These are phyloP conservation scores for Urocolius indicus DNA, from an alignment of 2,113 vertebrate species.

Conservation along the genomic window DNA sequence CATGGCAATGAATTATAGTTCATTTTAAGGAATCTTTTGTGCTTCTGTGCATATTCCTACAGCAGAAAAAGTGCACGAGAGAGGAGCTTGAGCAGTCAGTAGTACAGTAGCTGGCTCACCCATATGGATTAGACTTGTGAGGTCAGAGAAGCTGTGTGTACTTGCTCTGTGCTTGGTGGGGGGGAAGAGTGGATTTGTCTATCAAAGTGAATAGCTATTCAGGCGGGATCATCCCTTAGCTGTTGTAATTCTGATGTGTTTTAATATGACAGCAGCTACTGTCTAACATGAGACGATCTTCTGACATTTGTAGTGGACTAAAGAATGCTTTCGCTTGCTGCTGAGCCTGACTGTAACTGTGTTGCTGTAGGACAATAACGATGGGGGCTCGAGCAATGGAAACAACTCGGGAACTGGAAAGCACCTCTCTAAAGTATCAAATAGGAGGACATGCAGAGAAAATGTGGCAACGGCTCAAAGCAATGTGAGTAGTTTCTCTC, in stretches of 20 bases:
- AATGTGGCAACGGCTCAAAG: slow-evolving; percentile 87
- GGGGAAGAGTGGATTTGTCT: slow-evolving; percentile 58
- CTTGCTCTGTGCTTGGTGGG: slow-evolving; percentile 63
- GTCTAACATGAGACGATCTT: slow-evolving; percentile 56
- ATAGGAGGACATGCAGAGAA: slow-evolving; percentile 83
- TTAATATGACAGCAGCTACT: slow-evolving; percentile 63
- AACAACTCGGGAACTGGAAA: slow-evolving; percentile 75
- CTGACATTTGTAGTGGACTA: slow-evolving; percentile 62
- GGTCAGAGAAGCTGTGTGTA: slow-evolving; percentile 77
- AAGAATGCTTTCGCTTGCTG: slow-evolving; percentile 74
- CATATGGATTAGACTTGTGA: slow-evolving; percentile 69
- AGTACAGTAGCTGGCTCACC: slow-evolving; percentile 71
- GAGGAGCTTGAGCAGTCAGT: slow-evolving; percentile 66
- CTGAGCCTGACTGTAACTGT: slow-evolving; percentile 77
- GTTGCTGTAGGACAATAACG: slow-evolving; percentile 68
- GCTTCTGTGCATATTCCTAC: slow-evolving; percentile 60
- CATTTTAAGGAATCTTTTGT: slow-evolving; percentile 74
- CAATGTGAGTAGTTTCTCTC: slow-evolving; percentile 81
- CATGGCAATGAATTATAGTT: slow-evolving; percentile 67
- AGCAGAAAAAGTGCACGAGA: slow-evolving; percentile 63
- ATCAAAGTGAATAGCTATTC: slow-evolving; percentile 69
- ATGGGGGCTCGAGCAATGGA: slow-evolving; percentile 81
- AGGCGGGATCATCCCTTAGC: slow-evolving; percentile 65
- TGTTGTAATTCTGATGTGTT: slow-evolving; percentile 67
- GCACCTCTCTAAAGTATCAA: slow-evolving; percentile 76